phyloP scores from a whole-genome alignment of 2,797 vertebrate species.

The Telmatherina bonti region DNA sequence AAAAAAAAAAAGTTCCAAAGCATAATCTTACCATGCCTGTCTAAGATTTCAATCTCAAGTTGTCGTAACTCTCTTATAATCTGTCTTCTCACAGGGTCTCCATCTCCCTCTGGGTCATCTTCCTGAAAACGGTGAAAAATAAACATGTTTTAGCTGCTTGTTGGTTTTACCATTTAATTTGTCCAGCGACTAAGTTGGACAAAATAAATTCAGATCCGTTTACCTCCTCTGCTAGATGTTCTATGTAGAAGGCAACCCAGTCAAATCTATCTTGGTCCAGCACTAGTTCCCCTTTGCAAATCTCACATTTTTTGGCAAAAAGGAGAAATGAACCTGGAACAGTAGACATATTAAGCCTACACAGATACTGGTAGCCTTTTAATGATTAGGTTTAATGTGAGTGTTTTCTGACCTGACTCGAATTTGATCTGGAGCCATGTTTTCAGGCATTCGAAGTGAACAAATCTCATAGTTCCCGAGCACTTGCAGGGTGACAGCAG shows the following conservation, averaged over 20 bases:
- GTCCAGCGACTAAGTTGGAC: no score
- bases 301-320: not conserved
- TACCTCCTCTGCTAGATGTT: no score
- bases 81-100: no score
- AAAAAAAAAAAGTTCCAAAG: not conserved
- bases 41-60: not conserved
- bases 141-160: not conserved
- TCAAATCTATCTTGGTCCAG: not conserved
- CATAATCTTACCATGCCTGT: not conserved
- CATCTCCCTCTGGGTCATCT: not conserved
- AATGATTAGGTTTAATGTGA: not conserved
- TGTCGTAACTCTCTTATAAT: no score
- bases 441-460: slow-evolving; percentile 88
- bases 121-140: not conserved
- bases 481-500: slow-evolving; percentile 30
- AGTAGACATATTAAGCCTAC: not conserved
- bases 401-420: slow-evolving; percentile 79
- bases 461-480: slow-evolving; percentile 71
- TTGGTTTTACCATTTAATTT: not conserved
- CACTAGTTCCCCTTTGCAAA: rapidly evolving
- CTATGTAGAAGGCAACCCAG: not conserved
- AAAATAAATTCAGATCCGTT: no score
- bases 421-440: slow-evolving; percentile 86
- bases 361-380: not conserved
- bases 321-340: not conserved